A percentile compares a stretch with the other conserved stretches of the same genome.
Conservation (phyloP, 2,888 invertebrate genomes). For the Tortricodes alternella region DNA sequence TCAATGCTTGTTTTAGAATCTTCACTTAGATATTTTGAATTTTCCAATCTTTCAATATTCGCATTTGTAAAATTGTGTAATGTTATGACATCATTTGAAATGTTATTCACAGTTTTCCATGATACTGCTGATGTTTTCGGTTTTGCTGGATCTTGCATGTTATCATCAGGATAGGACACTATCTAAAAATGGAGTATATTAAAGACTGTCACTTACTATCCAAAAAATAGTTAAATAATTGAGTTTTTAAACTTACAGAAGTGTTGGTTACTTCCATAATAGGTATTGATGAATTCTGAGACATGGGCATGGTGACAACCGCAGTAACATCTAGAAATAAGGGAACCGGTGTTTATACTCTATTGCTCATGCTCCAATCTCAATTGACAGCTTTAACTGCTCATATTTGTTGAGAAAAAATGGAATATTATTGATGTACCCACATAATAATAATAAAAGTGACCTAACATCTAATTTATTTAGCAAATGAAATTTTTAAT, state of each 20-base stretch:
- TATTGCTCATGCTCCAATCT: background rate
- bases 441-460: background rate
- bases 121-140: conserved; percentile 73
- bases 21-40: conserved; percentile 70
- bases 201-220: background rate
- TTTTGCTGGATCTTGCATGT: conserved; percentile 72
- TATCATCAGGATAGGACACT: conserved; percentile 75
- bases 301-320: conserved; percentile 76
- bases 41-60: conserved; percentile 62
- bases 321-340: conserved; percentile 73
- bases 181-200: conserved; percentile 47
- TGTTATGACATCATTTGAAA: conserved; percentile 66
- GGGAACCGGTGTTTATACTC: conserved; percentile 4
- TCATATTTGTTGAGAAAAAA: background rate
- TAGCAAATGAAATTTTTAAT: background rate
- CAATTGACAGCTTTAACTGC: background rate
- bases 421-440: conserved; percentile 5
- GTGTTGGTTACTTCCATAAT: conserved; percentile 78
- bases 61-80: conserved; percentile 65
- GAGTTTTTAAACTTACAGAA: conserved; percentile 60
- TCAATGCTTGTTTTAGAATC: conserved; percentile 77
- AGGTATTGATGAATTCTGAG: conserved; percentile 73
- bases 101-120: conserved; percentile 72
- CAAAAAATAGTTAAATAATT: background rate
- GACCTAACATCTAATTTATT: background rate